Conservation (phyloP, 2,113 vertebrate species). For the Channa maculata region DNA sequence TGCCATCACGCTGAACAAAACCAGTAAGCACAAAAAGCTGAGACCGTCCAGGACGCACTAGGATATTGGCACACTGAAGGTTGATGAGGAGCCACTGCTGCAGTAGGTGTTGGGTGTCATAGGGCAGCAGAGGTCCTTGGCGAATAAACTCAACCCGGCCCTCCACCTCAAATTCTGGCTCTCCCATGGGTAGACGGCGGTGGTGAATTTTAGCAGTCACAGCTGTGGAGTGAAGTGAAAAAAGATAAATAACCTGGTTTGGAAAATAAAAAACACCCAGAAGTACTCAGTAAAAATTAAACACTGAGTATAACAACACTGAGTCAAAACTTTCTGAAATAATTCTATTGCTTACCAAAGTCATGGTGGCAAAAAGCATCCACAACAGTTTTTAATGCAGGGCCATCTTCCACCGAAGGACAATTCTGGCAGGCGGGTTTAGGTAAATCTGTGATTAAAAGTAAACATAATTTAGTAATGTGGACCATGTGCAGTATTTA, state of each 20-base stretch:
- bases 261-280: neutral
- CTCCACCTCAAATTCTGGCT: slow-evolving; percentile 85
- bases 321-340: neutral
- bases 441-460: slow-evolving; percentile 82
- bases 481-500: neutral
- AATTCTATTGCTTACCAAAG: slow-evolving; percentile 85
- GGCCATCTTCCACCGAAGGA: slow-evolving; percentile 83
- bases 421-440: slow-evolving; percentile 89
- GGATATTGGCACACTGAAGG: slow-evolving; percentile 80
- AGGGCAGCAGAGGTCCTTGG: slow-evolving; percentile 86
- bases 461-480: neutral
- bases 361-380: slow-evolving; percentile 86
- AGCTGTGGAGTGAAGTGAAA: slow-evolving; percentile 71
- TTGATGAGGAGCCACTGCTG: slow-evolving; percentile 91
- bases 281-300: too few relatives aligned
- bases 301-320: neutral
- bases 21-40: slow-evolving; percentile 88
- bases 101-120: slow-evolving; percentile 86
- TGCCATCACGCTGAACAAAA: slow-evolving; percentile 76
- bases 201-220: slow-evolving; percentile 88
- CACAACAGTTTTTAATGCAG: slow-evolving; percentile 82
- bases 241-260: neutral
- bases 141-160: slow-evolving; percentile 87
- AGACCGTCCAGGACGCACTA: slow-evolving; percentile 81
- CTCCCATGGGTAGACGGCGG: slow-evolving; percentile 71